Conservation (phyloP, 1,140 invertebrate genomes). For the Asbolus verrucosus region DNA sequence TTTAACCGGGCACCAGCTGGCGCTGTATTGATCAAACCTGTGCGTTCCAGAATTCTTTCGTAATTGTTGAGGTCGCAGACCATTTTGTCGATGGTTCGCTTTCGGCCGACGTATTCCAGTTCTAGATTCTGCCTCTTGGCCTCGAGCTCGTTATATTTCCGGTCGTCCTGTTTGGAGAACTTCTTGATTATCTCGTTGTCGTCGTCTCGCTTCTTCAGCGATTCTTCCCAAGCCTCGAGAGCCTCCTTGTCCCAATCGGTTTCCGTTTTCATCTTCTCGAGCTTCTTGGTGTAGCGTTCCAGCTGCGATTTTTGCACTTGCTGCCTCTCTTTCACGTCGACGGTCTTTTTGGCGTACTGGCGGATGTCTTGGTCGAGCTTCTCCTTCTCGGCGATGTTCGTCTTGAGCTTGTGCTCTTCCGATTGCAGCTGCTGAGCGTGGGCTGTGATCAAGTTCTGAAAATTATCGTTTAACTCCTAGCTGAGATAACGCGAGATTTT, state of each 20-base stretch:
- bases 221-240: conserved; percentile 73
- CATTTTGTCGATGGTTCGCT: conserved; percentile 65
- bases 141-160: conserved; percentile 71
- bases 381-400: conserved; percentile 67
- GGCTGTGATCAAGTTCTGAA: conserved; percentile 68
- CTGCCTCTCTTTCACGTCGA: conserved; percentile 66
- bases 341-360: conserved; percentile 67
- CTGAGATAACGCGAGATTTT: conserved; percentile 14
- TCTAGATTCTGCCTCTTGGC: conserved; percentile 68
- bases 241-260: conserved; percentile 73
- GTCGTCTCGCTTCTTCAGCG: conserved; percentile 70
- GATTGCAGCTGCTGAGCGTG: conserved; percentile 73
- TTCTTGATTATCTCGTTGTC: conserved; percentile 73
- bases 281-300: conserved; percentile 66
- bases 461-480: conserved; percentile 6
- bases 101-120: conserved; percentile 67
- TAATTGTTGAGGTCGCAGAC: conserved; percentile 68
- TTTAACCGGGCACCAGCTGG: too few relatives aligned
- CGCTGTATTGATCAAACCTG: too few relatives aligned
- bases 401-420: conserved; percentile 70
- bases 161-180: conserved; percentile 73
- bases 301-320: conserved; percentile 56
- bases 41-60: conserved; percentile 68
- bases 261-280: conserved; percentile 70
- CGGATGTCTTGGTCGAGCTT: conserved; percentile 67